These are phyloP conservation scores for Champsocephalus esox DNA, from an alignment of 2,797 vertebrate genomes.

Conservation along the genomic window DNA sequence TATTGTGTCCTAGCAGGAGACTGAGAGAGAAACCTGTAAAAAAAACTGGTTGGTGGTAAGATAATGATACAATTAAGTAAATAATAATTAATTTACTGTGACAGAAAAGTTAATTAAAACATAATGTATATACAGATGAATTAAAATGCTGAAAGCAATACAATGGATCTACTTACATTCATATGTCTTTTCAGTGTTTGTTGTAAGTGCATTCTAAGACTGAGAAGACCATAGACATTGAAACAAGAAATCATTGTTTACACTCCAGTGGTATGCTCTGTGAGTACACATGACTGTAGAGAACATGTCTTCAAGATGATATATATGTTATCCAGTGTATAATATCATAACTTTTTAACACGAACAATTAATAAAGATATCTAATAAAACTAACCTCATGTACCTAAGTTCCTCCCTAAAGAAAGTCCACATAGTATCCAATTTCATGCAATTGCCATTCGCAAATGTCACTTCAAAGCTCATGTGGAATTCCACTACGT, in stretches of 20 bases:
- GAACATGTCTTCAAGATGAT: conserved; percentile 5
- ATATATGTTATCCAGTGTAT: neutral
- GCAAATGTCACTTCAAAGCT: conserved; percentile 15
- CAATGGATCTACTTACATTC: conserved; percentile 22
- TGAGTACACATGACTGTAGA: conserved; percentile 9
- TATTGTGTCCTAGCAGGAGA: neutral
- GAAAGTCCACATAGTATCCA: neutral
- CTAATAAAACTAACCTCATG: neutral
- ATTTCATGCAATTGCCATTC: conserved; percentile 17
- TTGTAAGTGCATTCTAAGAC: conserved; percentile 13
- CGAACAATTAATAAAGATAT: conserved; percentile 17
- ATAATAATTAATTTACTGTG: conserved; percentile 25
- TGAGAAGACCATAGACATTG: neutral
- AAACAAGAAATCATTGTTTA: conserved; percentile 17
- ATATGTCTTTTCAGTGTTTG: conserved; percentile 30
- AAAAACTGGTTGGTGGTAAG: conserved; percentile 35
- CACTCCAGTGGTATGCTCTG: neutral
- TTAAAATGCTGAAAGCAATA: neutral
- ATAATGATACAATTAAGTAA: conserved; percentile 6
- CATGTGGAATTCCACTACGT: conserved; percentile 39
- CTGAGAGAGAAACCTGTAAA: conserved; percentile 4
- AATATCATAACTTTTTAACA: neutral
- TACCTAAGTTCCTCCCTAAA: neutral
- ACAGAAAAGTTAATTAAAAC: conserved; percentile 22
- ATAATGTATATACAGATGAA: conserved; percentile 35